Conservation (phyloP, 2,113 vertebrate genomes). For the Tyrannus savana region DNA sequence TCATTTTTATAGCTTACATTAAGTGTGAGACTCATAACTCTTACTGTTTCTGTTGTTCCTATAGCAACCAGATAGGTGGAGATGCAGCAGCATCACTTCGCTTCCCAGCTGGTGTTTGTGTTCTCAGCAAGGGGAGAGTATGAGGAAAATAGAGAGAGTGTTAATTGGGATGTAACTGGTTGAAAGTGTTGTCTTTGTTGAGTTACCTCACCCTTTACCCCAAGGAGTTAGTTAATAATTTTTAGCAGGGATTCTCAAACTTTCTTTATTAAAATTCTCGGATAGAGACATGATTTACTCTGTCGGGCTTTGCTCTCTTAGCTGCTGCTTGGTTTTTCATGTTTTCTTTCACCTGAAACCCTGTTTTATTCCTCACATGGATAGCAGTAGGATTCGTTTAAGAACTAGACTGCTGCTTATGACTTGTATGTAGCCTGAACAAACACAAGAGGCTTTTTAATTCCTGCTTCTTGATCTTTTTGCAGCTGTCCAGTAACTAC, state of each 20-base stretch:
- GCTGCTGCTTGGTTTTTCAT: not conserved
- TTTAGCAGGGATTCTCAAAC: not conserved
- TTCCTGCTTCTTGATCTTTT: not conserved
- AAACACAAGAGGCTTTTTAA: not conserved
- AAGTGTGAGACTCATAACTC: conserved; percentile 47
- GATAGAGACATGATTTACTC: not conserved
- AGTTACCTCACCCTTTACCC: not conserved
- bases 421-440: not conserved
- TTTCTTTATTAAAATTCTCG: not conserved
- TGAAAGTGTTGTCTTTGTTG: conserved; percentile 15
- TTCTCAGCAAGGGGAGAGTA: conserved; percentile 51
- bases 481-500: not conserved
- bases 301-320: not conserved
- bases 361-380: not conserved
- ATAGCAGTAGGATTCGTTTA: not conserved
- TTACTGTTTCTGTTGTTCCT: conserved; percentile 71
- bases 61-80: conserved; percentile 73
- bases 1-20: conserved; percentile 66
- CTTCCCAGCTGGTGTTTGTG: conserved; percentile 69
- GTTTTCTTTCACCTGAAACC: not conserved
- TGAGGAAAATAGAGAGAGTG: conserved; percentile 19
- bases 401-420: not conserved
- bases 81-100: conserved; percentile 50
- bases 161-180: conserved; percentile 55
- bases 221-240: not conserved